Evolutionary conservation across 2,888 invertebrate species (phyloP), one percentile per base, ranked within the genome.

Genomic region (Tetragonula carbonaria): DNA sequence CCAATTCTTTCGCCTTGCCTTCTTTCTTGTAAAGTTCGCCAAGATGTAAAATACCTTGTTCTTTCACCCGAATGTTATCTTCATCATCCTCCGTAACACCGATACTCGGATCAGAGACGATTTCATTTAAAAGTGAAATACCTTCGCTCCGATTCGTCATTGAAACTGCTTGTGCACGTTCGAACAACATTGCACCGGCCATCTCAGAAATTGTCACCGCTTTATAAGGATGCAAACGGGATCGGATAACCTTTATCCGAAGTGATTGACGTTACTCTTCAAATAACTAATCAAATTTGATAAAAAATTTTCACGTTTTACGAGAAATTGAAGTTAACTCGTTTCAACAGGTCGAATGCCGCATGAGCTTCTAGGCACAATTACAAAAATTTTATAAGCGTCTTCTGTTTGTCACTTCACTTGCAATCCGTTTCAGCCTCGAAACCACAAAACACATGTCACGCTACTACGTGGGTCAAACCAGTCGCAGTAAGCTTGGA

Each of bases 11-110:
- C 87, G 99, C 98, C 95, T 98, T 98, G 94, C 98, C 98, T 95
- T 98, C 98, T 93, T 98, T 97, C 95, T 99, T 98, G 95, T 98
- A 97, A 86, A 98, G 96, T 94, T 97, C 97, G 74, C 99, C 99
- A 90, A 99, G 96, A 93, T 99, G 98, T 91, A 99, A 96, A 90
- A 99, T 99, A 79, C 98, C 98, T 94, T 98, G 98, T 95, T 99
- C 99, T 95, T 98, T 98, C 85, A 97, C 96, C 91, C 97, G 97
- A 94, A 99, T 98, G 91, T 97, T 97, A 94, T 98, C 98, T 94
- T 99, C 98, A 95, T 98, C 97, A 94, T 97, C 97, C 92, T 97
- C 97, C 90, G 96, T 96, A 76, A 96, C 95, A 91, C 97, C 97
- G 87, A 97, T 96, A 92, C 97, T 97, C 92, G 97, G 97, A 93